Percentiles rank a stretch among this genome's conserved stretches.
These are phyloP conservation scores for Strigops habroptila DNA, from an alignment of 2,113 vertebrate species.

Conservation along the genomic window DNA sequence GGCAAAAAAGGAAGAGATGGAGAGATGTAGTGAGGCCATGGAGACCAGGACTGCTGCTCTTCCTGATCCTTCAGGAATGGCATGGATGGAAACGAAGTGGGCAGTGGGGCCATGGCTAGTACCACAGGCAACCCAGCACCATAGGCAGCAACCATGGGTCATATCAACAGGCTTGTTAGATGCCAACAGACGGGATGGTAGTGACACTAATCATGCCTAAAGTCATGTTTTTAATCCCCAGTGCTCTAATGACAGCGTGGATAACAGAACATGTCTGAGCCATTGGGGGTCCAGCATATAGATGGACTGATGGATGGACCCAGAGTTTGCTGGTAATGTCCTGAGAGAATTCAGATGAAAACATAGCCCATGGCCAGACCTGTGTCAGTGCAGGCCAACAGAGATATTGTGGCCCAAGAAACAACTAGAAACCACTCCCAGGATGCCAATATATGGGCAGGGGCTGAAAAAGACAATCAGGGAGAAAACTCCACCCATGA, in stretches of 20 bases:
- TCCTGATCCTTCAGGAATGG: neutral
- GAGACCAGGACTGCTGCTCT: neutral
- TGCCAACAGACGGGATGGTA: neutral
- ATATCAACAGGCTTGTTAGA: neutral
- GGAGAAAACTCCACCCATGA: neutral
- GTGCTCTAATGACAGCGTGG: neutral
- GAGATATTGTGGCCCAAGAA: neutral
- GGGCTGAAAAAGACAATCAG: neutral
- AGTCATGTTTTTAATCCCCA: neutral
- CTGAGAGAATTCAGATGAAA: neutral
- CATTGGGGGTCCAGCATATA: accelerated
- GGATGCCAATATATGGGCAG: neutral
- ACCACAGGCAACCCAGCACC: neutral
- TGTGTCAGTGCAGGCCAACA: neutral
- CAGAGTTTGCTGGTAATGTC: neutral
- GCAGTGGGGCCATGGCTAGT: accelerated
- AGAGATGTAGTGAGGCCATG: neutral
- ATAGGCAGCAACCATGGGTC: neutral
- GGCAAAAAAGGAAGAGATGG: neutral
- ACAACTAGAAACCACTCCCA: neutral
- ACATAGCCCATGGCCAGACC: neutral
- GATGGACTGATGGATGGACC: neutral
- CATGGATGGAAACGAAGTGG: neutral
- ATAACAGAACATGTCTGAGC: neutral
- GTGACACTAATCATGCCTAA: neutral